Evolutionary conservation across 1,140 invertebrate species (phyloP), one percentile per base, ranked within the genome.

Genomic region (Drosophila nebulosa): DNA sequence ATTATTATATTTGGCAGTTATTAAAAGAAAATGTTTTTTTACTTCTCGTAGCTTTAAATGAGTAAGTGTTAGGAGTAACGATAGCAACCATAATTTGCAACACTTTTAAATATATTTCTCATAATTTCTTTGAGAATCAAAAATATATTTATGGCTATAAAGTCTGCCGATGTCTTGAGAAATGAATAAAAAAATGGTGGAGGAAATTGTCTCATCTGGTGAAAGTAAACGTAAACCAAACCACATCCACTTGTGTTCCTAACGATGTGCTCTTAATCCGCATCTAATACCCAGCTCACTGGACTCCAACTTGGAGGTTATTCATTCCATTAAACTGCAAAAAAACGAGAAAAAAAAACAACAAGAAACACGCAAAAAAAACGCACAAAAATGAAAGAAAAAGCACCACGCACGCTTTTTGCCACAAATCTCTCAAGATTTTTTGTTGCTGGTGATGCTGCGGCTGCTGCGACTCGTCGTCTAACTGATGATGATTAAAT

Each of bases 401-500:
- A 78, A 46, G 39, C 39, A 46, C 70, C 73, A 86, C 81, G 83
- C 83, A 86, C 83, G 78, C 84, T 83, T 88, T 86, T 86, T 88
- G 76, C 83, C 78, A 83, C 78, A 83, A 88, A 88, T 88, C 68
- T 86, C 69, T 78, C 60, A 79, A 69, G 74, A 83, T 88, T 88
- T 86, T 68, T 39, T 74, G n/a, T n/a, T 57, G 39, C 39, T 46
- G 16, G 16, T 21, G 39, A 55, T 64, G 39, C 56, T 35, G 62
- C 70, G 69, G 79, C 62, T 62, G 24, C 71, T 69, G 75, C 68
- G 52, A 69, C 80, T 60, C 69, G 65, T 86, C 84, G 83, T 86
- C 83, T 88, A 88, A 88, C 84, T 88, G 84, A 88, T 88, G 83
- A 88, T 88, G 83, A 88, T 88, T 88, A 88, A 88, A 88, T 88